These are phyloP conservation scores for Eunapius fragilis DNA, from an alignment of 37 sponge, comb jelly and placozoan genomes.

Conservation along the genomic window DNA sequence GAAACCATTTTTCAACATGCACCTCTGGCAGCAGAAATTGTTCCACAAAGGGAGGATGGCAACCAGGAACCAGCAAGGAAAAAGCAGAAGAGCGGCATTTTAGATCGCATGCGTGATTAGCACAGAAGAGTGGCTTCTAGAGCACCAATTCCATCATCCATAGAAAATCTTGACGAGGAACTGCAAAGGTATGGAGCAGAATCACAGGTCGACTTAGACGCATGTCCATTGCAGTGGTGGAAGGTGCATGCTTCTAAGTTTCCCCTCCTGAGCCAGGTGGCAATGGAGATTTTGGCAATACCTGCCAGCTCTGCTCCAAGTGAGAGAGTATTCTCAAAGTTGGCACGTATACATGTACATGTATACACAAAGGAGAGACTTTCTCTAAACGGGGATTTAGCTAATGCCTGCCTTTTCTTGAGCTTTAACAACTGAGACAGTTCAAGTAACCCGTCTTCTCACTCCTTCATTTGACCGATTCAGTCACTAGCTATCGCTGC, in stretches of 20 bases:
- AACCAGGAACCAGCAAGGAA: not conserved
- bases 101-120: not conserved
- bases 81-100: not conserved
- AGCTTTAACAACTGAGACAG: not conserved
- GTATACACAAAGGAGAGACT: not conserved
- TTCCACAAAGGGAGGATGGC: not conserved
- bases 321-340: not conserved
- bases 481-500: not conserved
- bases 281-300: not conserved
- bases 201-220: not conserved
- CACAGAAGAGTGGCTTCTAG: not conserved
- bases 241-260: not conserved
- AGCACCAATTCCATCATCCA: not conserved
- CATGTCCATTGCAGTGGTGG: not conserved
- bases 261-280: not conserved
- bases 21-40: not conserved
- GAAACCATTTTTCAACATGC: not conserved
- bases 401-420: not conserved
- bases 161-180: not conserved
- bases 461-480: not conserved
- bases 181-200: not conserved
- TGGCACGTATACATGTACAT: not conserved
- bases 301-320: not conserved
- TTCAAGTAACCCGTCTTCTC: not conserved
- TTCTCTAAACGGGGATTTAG: not conserved